Evolutionary conservation across 92 coral and sea anemone species (phyloP).

Genomic region (Siderastrea siderea): DNA sequence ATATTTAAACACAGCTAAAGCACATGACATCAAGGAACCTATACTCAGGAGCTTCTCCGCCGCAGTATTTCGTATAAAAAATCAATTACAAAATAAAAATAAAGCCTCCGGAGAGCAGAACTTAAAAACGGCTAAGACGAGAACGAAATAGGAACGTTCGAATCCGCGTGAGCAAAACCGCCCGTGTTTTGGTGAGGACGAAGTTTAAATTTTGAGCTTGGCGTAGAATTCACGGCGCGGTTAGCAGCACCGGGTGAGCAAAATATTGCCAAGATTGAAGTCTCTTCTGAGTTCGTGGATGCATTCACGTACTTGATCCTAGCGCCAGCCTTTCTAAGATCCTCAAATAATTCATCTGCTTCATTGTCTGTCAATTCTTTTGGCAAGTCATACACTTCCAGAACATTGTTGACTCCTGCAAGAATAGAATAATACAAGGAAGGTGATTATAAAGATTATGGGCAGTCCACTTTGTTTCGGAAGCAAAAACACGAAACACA

Average conservation of each 20-base stretch:
- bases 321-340: constrained; percentile 81
- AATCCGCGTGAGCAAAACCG: constrained; percentile 39
- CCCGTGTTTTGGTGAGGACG: constrained; percentile 63
- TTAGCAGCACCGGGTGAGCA: constrained; percentile 74
- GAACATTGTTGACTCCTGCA: constrained; percentile 71
- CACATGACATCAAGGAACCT: constrained; percentile 14
- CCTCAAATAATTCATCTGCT: constrained; percentile 76
- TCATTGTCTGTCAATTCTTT: constrained; percentile 64
- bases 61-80: constrained; percentile 79
- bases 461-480: background rate
- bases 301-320: constrained; percentile 64
- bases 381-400: constrained; percentile 79
- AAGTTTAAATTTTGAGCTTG: constrained; percentile 84
- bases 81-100: constrained; percentile 89
- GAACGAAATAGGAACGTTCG: constrained; percentile 64
- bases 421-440: background rate
- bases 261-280: constrained; percentile 74
- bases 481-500: background rate
- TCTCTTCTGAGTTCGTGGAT: constrained; percentile 23
- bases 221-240: constrained; percentile 71
- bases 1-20: constrained; percentile 38
- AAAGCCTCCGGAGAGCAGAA: constrained; percentile 69
- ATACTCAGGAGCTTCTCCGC: constrained; percentile 36
- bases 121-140: constrained; percentile 81
- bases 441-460: too few relatives aligned